A percentile compares a stretch with the other conserved stretches of the same genome.
Conservation (phyloP, 2,888 invertebrate species). For the Heliconius ismenius region DNA sequence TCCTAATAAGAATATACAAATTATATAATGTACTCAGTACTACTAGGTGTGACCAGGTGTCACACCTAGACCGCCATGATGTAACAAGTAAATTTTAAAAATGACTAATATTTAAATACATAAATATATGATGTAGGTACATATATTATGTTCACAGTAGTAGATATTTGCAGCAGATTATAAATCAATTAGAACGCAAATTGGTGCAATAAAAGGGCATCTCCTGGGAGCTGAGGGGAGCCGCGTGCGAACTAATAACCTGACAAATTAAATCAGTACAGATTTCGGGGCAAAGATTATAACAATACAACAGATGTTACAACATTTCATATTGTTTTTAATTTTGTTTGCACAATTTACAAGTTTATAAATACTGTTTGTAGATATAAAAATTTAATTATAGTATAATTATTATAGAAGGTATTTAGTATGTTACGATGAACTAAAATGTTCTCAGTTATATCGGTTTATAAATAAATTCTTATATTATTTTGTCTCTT, state of each 20-base stretch:
- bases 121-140: neutral
- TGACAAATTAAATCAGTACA: conserved; percentile 37
- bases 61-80: neutral
- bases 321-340: neutral
- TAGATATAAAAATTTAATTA: too few relatives aligned
- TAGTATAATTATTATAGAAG: too few relatives aligned
- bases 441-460: neutral
- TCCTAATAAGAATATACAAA: neutral
- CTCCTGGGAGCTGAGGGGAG: conserved; percentile 15
- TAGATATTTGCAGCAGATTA: conserved; percentile 27
- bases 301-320: conserved; percentile 8
- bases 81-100: neutral
- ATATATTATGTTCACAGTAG: neutral
- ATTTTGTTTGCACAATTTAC: neutral
- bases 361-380: too few relatives aligned
- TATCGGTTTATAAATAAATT: neutral
- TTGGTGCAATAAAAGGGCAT: conserved; percentile 34
- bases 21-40: neutral
- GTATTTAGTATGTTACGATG: too few relatives aligned
- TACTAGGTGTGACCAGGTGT: neutral
- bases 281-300: conserved; percentile 34
- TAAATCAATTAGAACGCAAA: conserved; percentile 38
- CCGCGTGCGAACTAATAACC: conserved; percentile 26
- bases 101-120: neutral
- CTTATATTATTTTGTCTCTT: neutral